Evolutionary conservation across 2,113 vertebrate genomes (phyloP), one percentile per base, ranked within the genome.

Genomic region (Pontoporia blainvillei): DNA sequence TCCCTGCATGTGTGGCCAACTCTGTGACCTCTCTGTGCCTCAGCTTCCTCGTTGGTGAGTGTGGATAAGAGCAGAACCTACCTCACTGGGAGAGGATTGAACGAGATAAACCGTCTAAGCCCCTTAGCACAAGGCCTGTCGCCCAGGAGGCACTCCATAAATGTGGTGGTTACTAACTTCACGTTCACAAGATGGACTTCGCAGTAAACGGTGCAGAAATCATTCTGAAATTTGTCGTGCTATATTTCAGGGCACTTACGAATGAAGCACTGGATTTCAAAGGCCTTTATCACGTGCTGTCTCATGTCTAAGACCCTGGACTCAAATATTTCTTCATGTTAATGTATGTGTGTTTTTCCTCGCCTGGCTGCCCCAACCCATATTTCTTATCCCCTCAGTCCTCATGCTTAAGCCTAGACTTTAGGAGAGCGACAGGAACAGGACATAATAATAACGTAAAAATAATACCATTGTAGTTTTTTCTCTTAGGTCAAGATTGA

Each of bases 401-500:
- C n/a, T 75, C 52, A 75, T 8, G 31, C 59, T 46, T n/a, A 17
- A 36, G 31, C 39, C n/a, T 11, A 34, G 59, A 31, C 29, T 44
- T 83, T 1, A 46, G n/a, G 59, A 75, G 52, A n/a, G 62, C 8
- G n/a, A 25, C 21, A 20, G 78, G 44, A 64, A 25, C 36, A 11
- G 36, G 46, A 23, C 52, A 21, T 52, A 76, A 76, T 52, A n/a
- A 31, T 21, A 76, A 13, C 21, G 3, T 76, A 76, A 52, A 76
- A 52, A 76, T 76, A 59, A 29, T 11, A 27, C 36, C 27, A 34
- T 3, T 82, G 14, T 18, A 14, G 93, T 57, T 57, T 57, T 23
- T 86, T 44, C 78, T 78, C 17, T 75, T 69, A 82, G 86, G 83
- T 93, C 78, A 93, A 95, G 86, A 71, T 91, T 61, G n/a, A 93